Conservation (phyloP, 35 echinoderm and acorn worm genomes). For the Holothuria glaberrima region DNA sequence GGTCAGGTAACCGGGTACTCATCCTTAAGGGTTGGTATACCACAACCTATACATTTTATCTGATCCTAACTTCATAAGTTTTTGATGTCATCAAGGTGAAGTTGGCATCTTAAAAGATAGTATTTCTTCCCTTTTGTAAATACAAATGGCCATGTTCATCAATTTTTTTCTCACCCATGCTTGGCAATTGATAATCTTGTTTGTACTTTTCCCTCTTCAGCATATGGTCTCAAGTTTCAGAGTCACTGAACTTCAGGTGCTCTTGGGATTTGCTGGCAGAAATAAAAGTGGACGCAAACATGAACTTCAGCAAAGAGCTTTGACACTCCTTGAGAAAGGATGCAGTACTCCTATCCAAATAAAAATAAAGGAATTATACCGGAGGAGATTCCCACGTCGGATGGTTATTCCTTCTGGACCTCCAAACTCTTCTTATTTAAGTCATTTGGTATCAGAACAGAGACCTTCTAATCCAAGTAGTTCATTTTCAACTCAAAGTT, state of each 20-base stretch:
- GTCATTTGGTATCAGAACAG: slow-evolving; percentile 44
- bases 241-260: slow-evolving; percentile 97
- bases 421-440: slow-evolving; percentile 64
- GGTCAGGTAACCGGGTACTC: no score
- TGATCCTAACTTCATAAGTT: no score
- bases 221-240: slow-evolving; percentile 99
- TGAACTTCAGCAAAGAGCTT: slow-evolving; percentile 94
- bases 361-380: slow-evolving; percentile 96
- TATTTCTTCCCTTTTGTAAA: no score
- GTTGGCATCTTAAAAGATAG: no score
- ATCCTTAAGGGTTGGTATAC: no score
- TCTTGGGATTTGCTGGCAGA: slow-evolving; percentile 95
- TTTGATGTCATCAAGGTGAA: no score
- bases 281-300: slow-evolving; percentile 98
- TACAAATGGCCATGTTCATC: no score
- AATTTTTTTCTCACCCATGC: neutral
- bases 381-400: slow-evolving; percentile 87
- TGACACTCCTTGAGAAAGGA: slow-evolving; percentile 84
- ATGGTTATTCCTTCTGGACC: slow-evolving; percentile 76
- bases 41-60: no score
- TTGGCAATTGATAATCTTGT: neutral
- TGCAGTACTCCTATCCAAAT: slow-evolving; percentile 96
- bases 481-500: slow-evolving; percentile 42
- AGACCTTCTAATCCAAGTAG: slow-evolving; percentile 51
- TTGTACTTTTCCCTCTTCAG: slow-evolving; percentile 54